Percentiles rank a stretch among this genome's conserved stretches.
Evolutionary conservation across 2,888 invertebrate species (phyloP).

Genomic region (Caradrina clavipalpis): DNA sequence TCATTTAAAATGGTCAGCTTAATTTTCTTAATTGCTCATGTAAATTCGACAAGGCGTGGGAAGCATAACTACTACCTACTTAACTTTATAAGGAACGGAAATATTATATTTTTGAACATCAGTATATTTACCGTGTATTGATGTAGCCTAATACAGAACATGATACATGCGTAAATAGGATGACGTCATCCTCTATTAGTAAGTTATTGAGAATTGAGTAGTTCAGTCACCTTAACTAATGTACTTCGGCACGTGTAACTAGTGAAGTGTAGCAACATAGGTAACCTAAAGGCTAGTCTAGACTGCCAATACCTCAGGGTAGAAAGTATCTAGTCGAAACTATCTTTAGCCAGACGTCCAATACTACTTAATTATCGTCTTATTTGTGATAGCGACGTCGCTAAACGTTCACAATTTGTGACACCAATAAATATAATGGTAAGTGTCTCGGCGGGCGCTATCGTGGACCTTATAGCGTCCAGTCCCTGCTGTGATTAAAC

Average conservation of each 20-base stretch:
- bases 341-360: conserved; percentile 15
- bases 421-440: conserved; percentile 56
- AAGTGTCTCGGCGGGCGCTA: conserved; percentile 48
- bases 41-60: conserved; percentile 36
- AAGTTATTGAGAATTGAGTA: conserved; percentile 24
- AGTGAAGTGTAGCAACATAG: conserved; percentile 12
- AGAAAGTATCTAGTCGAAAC: neutral
- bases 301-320: neutral
- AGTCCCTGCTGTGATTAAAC: conserved; percentile 76
- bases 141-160: conserved; percentile 5
- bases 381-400: conserved; percentile 32
- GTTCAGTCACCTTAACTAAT: conserved; percentile 44
- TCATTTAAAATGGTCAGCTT: conserved; percentile 8
- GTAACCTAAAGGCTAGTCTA: conserved; percentile 1
- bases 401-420: conserved; percentile 57
- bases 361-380: conserved; percentile 34
- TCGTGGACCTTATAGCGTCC: conserved; percentile 46
- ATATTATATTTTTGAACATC: conserved; percentile 6
- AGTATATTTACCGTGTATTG: neutral
- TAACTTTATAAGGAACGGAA: neutral
- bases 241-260: conserved; percentile 14
- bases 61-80: neutral
- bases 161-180: conserved; percentile 30
- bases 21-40: conserved; percentile 40
- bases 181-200: conserved; percentile 21